A percentile compares a stretch with the other conserved stretches of the same genome.
phyloP scores from a whole-genome alignment of 2,888 invertebrate species.

The Pardosa pseudoannulata region DNA sequence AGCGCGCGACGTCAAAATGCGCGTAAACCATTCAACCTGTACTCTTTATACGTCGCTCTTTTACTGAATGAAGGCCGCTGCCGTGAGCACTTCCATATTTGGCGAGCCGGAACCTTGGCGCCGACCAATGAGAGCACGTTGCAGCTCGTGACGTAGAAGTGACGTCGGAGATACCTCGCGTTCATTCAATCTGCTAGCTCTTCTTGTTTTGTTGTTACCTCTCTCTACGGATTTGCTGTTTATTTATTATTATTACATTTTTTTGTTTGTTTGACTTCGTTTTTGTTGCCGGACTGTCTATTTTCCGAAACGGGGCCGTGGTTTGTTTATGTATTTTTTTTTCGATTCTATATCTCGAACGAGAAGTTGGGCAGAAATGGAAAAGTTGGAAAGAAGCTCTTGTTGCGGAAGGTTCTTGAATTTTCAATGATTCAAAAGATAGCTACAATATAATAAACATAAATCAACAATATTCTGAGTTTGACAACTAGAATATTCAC shows the following conservation, averaged over 20 bases:
- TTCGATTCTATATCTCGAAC: neutral
- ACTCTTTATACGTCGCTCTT: constrained; percentile 64
- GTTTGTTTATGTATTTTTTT: constrained; percentile 53
- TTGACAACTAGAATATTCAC: no score
- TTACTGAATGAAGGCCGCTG: constrained; percentile 74
- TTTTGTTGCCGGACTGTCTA: constrained; percentile 10
- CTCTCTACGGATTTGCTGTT: constrained; percentile 14
- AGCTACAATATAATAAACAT: no score
- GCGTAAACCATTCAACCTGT: constrained; percentile 72
- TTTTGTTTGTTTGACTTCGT: neutral
- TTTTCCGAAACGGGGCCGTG: constrained; percentile 44
- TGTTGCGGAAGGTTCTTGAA: no score
- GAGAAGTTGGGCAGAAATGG: neutral
- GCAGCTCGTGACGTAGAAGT: constrained; percentile 44
- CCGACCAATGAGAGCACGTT: constrained; percentile 70
- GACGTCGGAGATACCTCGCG: constrained; percentile 59
- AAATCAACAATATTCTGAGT: no score
- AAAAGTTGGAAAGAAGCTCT: neutral
- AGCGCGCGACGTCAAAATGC: constrained; percentile 66
- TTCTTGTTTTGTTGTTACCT: constrained; percentile 35
- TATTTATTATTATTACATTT: constrained; percentile 24
- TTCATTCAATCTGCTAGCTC: constrained; percentile 52
- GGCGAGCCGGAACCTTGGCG: constrained; percentile 73
- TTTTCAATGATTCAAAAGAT: no score
- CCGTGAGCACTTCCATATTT: constrained; percentile 74